These are phyloP conservation scores for Mystacornis crossleyi DNA, from an alignment of 2,113 vertebrate genomes.

Conservation along the genomic window DNA sequence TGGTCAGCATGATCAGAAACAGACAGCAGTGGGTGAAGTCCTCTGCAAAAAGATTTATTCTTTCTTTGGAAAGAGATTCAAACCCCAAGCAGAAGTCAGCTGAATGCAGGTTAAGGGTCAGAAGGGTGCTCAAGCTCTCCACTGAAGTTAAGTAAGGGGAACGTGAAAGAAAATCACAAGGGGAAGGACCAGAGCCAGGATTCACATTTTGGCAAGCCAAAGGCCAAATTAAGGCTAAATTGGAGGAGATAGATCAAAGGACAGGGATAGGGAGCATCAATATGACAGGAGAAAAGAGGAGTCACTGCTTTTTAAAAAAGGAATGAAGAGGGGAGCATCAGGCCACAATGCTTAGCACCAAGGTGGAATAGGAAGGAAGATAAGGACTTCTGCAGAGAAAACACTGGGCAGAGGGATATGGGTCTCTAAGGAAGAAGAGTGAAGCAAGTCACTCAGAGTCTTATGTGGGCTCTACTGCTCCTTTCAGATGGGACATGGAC, in stretches of 20 bases:
- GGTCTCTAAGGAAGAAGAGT: neutral
- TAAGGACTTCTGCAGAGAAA: neutral
- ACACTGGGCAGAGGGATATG: neutral
- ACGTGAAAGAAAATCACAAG: neutral
- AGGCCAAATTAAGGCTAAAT: neutral
- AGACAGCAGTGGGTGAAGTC: neutral
- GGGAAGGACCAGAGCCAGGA: neutral
- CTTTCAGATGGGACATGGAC: neutral
- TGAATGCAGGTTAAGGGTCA: neutral
- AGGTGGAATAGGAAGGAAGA: neutral
- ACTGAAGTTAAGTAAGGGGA: neutral
- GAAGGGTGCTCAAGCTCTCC: neutral
- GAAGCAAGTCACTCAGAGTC: neutral
- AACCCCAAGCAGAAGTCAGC: neutral
- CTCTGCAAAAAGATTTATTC: neutral
- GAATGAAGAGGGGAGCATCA: neutral
- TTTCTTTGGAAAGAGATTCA: neutral
- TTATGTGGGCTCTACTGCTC: neutral
- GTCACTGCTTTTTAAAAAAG: neutral
- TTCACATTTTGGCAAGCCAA: neutral
- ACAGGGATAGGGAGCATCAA: neutral
- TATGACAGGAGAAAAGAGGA: neutral
- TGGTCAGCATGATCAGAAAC: neutral
- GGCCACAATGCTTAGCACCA: neutral
- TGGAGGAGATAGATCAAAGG: neutral